phyloP scores from a whole-genome alignment of 2,113 vertebrate genomes.

The Sialia sialis region DNA sequence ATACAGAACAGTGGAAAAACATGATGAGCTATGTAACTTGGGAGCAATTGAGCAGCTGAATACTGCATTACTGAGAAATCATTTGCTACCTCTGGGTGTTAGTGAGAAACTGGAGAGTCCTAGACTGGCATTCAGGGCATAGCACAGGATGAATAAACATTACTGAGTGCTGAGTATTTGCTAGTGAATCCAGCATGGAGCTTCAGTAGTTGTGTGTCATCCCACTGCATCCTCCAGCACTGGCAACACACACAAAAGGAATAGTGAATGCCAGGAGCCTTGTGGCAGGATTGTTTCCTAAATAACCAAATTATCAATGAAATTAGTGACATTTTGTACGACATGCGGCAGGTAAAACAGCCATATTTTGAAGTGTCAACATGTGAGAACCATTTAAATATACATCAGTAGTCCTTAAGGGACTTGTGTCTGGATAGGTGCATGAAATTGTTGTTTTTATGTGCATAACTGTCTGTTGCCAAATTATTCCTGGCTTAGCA shows the following conservation, averaged over 20 bases:
- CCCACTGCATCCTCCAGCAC: background rate
- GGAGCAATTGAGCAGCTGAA: constrained; percentile 43
- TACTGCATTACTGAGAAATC: constrained; percentile 45
- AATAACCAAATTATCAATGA: constrained; percentile 21
- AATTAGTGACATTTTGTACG: background rate
- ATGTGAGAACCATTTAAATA: constrained; percentile 14
- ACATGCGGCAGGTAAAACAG: background rate
- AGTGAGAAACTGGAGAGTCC: constrained; percentile 7
- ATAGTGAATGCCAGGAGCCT: background rate
- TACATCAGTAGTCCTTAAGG: background rate
- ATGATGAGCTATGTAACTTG: background rate
- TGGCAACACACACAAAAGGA: background rate
- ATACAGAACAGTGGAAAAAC: background rate
- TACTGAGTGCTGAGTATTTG: background rate
- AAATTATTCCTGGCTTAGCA: constrained; percentile 16
- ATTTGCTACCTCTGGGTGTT: constrained; percentile 41
- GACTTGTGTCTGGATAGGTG: background rate
- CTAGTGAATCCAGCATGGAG: background rate
- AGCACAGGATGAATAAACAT: constrained; percentile 36
- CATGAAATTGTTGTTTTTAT: background rate
- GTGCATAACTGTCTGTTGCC: background rate
- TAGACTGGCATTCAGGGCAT: constrained; percentile 22
- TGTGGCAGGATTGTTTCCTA: background rate
- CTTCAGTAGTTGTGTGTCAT: background rate
- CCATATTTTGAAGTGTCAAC: constrained; percentile 2